Percentiles rank a stretch among this genome's conserved stretches.
Evolutionary conservation across 2,888 invertebrate species (phyloP).

Genomic region (Rotaria magnacalcarata): DNA sequence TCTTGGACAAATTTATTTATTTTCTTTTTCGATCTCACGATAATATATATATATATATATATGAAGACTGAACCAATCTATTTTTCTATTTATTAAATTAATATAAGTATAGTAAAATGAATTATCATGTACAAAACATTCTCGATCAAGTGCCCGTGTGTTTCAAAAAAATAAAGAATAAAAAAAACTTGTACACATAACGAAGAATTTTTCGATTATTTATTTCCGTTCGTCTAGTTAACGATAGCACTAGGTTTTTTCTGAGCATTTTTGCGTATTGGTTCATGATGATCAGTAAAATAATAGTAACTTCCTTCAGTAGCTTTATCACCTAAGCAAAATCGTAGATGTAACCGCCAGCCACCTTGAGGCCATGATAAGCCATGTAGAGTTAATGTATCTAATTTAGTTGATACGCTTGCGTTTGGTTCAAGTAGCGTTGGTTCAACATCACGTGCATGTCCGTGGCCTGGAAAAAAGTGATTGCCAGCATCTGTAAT

Average conservation of each 20-base stretch:
- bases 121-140: background rate
- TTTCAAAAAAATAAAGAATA: background rate
- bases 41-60: no score
- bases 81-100: no score
- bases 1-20: background rate
- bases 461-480: background rate
- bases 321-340: conserved; percentile 2
- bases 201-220: no score
- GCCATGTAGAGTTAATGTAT: background rate
- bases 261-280: background rate
- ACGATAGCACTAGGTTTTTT: background rate
- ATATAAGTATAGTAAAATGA: background rate
- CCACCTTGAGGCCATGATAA: background rate
- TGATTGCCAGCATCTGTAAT: background rate
- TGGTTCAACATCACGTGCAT: background rate
- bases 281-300: conserved; percentile 19
- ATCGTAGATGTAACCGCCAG: background rate
- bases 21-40: no score
- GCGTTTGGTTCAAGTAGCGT: background rate
- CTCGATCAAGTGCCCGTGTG: background rate
- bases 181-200: no score
- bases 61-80: no score
- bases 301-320: background rate
- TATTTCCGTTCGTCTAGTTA: background rate
- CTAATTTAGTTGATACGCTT: background rate